These are phyloP conservation scores for Leucozona laternaria DNA, from an alignment of 2,888 invertebrate species.

Conservation along the genomic window DNA sequence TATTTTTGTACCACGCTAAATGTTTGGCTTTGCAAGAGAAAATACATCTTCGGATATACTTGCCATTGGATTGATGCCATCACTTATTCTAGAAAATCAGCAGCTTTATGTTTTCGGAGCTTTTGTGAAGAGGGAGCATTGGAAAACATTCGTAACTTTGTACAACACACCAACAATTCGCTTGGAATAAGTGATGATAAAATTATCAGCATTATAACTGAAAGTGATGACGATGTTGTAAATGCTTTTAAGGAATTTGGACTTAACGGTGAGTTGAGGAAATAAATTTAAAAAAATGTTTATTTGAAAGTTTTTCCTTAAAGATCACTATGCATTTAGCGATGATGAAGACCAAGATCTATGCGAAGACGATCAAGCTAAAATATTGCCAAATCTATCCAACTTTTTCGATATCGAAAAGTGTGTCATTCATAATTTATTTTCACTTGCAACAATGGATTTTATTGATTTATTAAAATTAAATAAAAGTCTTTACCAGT, in stretches of 20 bases:
- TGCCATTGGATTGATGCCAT: constrained; percentile 50
- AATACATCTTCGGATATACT: constrained; percentile 51
- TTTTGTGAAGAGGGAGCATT: neutral
- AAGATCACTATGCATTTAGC: constrained; percentile 8
- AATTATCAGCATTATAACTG: neutral
- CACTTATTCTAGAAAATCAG: constrained; percentile 38
- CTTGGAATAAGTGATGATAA: neutral
- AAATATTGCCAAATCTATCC: neutral
- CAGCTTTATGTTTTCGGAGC: constrained; percentile 12
- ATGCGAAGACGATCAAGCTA: neutral
- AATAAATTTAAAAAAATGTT: neutral
- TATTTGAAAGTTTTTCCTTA: neutral
- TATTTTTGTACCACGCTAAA: constrained; percentile 48
- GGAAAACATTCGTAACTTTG: neutral
- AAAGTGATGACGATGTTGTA: constrained; percentile 4
- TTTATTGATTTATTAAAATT: constrained; percentile 1
- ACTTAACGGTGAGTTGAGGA: neutral
- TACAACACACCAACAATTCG: neutral
- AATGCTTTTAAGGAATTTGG: constrained; percentile 3
- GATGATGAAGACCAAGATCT: neutral
- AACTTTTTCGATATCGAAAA: neutral
- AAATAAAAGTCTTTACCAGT: neutral
- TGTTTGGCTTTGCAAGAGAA: constrained; percentile 42
- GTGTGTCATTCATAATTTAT: constrained; percentile 13
- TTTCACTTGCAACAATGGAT: constrained; percentile 3